Evolutionary conservation across 2,113 vertebrate genomes (phyloP).

Genomic region (Larimichthys crocea): DNA sequence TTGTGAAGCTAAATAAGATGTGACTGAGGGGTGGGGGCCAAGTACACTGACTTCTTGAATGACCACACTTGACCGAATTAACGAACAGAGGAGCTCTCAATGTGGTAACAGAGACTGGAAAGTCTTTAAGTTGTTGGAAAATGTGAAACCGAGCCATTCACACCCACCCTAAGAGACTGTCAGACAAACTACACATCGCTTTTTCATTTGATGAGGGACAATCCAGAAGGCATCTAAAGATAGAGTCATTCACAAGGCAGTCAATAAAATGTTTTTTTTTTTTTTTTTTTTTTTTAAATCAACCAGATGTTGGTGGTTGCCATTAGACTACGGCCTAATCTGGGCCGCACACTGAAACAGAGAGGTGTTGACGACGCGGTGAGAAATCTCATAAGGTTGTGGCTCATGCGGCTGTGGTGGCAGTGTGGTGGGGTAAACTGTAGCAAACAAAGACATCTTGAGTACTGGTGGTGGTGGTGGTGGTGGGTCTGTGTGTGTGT

Average conservation of each 20-base stretch:
- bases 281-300: background rate
- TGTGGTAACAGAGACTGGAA: slow-evolving; percentile 33
- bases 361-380: slow-evolving; percentile 62
- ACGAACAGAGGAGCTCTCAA: slow-evolving; percentile 40
- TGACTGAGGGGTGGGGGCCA: slow-evolving; percentile 32
- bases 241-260: slow-evolving; percentile 16
- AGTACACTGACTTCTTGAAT: slow-evolving; percentile 45
- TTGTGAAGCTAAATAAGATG: slow-evolving; percentile 52
- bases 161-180: slow-evolving; percentile 10
- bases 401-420: slow-evolving; percentile 51
- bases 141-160: slow-evolving; percentile 35
- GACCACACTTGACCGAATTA: slow-evolving; percentile 55
- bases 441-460: slow-evolving; percentile 31
- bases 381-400: slow-evolving; percentile 49
- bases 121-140: slow-evolving; percentile 38
- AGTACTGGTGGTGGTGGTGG: slow-evolving; percentile 6
- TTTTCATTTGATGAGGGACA: slow-evolving; percentile 22
- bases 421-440: slow-evolving; percentile 41
- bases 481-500: slow-evolving; percentile 3
- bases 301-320: slow-evolving; percentile 31
- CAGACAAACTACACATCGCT: slow-evolving; percentile 13
- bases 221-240: slow-evolving; percentile 24
- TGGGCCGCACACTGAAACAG: slow-evolving; percentile 30
- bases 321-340: slow-evolving; percentile 31
- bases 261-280: slow-evolving; percentile 12